phyloP scores from a whole-genome alignment of 2,113 vertebrate genomes.

The Eira barbara region DNA sequence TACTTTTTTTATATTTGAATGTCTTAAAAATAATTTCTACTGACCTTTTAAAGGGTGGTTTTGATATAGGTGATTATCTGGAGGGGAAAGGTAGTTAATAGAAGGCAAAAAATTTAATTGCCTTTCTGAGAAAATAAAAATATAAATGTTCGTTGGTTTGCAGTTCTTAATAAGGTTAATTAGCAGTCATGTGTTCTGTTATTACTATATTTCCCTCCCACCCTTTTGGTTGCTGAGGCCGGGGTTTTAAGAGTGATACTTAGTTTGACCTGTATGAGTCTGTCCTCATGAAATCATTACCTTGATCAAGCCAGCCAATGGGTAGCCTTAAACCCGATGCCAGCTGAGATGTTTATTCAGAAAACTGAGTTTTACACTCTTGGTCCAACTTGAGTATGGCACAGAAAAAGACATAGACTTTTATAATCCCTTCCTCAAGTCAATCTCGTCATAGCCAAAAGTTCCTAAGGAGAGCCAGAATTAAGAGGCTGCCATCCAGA shows the following conservation, averaged over 20 bases:
- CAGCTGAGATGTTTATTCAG: neutral
- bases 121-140: constrained; percentile 75
- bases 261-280: neutral
- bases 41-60: constrained; percentile 77
- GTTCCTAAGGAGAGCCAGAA: neutral
- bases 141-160: constrained; percentile 73
- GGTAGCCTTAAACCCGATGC: neutral
- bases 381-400: neutral
- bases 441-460: neutral
- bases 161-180: constrained; percentile 83
- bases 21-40: constrained; percentile 80
- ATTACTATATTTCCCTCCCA: constrained; percentile 74
- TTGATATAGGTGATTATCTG: constrained; percentile 74
- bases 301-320: neutral
- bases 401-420: neutral
- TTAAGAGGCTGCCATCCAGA: neutral
- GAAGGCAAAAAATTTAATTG: constrained; percentile 68
- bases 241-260: constrained; percentile 62
- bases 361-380: neutral
- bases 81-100: constrained; percentile 60
- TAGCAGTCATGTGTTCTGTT: constrained; percentile 74
- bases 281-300: neutral
- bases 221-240: constrained; percentile 75
- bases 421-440: neutral
- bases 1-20: constrained; percentile 81